Evolutionary conservation across 2,888 invertebrate genomes (phyloP).

Genomic region (Galerucella nymphaeae): DNA sequence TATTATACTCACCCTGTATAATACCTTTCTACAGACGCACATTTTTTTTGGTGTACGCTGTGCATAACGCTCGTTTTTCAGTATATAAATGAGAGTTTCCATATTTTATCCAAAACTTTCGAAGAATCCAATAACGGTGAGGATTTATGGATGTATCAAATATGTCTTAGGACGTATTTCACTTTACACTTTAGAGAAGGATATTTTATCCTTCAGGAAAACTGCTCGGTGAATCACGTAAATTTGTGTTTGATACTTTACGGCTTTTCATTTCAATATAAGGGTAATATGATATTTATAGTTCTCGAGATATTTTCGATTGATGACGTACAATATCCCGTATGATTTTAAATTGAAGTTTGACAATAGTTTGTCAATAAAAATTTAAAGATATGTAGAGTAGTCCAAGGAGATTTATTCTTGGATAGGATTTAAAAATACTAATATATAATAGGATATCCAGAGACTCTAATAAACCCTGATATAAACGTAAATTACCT

Average conservation of each 20-base stretch:
- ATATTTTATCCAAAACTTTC: constrained; percentile 16
- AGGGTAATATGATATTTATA: constrained; percentile 22
- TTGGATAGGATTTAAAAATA: no score
- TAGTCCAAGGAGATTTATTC: no score
- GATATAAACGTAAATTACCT: no score
- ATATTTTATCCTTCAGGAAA: constrained; percentile 26
- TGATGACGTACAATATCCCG: no score
- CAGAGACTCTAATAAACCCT: no score
- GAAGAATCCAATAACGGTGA: constrained; percentile 34
- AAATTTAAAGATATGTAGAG: no score
- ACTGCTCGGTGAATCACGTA: constrained; percentile 37
- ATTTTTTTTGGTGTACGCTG: not conserved
- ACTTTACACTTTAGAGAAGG: constrained; percentile 36
- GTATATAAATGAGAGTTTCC: constrained; percentile 4
- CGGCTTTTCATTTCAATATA: constrained; percentile 37
- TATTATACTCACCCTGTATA: no score
- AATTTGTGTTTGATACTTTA: constrained; percentile 43
- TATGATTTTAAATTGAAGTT: no score
- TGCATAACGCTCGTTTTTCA: not conserved
- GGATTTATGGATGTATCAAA: constrained; percentile 40
- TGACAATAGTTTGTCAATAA: no score
- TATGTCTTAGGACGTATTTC: constrained; percentile 36
- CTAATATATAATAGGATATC: no score
- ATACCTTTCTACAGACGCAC: no score
- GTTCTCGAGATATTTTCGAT: no score